Base-by-base conservation (phyloP, 2,113 vertebrate species). In the Candoia aspera region DNA sequence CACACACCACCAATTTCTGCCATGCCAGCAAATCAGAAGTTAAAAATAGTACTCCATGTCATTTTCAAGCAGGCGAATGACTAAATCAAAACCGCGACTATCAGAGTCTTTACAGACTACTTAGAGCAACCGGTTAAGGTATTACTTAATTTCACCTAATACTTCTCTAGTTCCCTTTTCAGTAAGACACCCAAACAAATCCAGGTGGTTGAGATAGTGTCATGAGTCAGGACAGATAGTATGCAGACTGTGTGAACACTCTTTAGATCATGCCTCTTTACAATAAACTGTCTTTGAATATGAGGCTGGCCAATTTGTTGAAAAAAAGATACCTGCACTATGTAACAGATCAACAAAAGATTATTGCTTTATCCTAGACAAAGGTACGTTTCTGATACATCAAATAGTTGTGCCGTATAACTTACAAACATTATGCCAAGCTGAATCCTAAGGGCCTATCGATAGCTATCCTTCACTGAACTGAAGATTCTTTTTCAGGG, bases 91-190 rank as follows among this genome's bases (percentile, higher is more conserved):
- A 62, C 6, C 55, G 62, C 49, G 90, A 54, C 68, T 93, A 90
- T 86, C 33, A 26, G 0, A 86, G 37, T 42, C 42, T 90, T 90
- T 37, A 90, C 8, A 89, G 59, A 79, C 90, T 79, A 85, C 68
- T 79, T 64, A 37, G 0, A 92, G 9, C 79, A 90, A 79, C 26
- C 33, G 17, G 19, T 24, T 59, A 64, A 58, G 49, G n/a, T 89
- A 93, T 90, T 92, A 46, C 93, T 90, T 64, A 90, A 92, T 15
- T 55, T 79, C 55, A 92, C 87, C 42, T 62, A 94, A 86, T 33
- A 91, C 13, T 29, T 88, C 5, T 62, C 46, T 83, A 54, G n/a
- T 91, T 93, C n/a, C 21, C 55, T 83, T 91, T 91, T 93, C 24
- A 93, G 85, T 88, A 91, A 86, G 58, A 46, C 1, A 86, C 0